phyloP scores from a whole-genome alignment of 2,888 invertebrate genomes.

The Sinhomidia bicolor region DNA sequence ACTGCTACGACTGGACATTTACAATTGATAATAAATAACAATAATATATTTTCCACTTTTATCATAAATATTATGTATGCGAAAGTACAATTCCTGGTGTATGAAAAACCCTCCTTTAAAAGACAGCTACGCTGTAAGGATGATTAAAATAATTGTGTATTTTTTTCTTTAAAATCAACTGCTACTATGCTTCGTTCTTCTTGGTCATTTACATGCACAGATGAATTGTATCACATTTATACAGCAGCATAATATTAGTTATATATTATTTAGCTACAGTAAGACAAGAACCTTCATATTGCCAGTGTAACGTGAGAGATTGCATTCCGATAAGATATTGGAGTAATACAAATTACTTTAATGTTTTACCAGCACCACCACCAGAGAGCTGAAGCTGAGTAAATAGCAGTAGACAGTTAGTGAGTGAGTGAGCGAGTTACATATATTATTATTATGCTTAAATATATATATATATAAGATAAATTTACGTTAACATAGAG shows the following conservation, averaged over 20 bases:
- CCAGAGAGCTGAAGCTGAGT: background rate
- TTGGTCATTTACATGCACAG: background rate
- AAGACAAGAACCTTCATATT: conserved; percentile 23
- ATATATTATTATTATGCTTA: too few relatives aligned
- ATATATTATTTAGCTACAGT: too few relatives aligned
- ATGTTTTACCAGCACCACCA: background rate
- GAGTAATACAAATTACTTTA: background rate
- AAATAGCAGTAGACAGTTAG: background rate
- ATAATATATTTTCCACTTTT: background rate
- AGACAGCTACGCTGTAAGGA: too few relatives aligned
- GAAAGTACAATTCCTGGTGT: too few relatives aligned
- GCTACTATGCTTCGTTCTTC: background rate
- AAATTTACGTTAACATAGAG: conserved; percentile 70
- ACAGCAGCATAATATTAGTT: background rate
- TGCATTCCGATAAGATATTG: background rate
- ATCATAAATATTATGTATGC: background rate
- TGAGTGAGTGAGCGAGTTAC: too few relatives aligned
- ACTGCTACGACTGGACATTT: conserved; percentile 38
- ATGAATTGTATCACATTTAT: background rate
- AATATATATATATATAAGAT: too few relatives aligned
- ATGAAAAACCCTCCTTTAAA: too few relatives aligned
- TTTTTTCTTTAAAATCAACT: conserved; percentile 6
- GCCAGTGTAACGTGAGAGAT: background rate
- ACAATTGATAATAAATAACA: background rate
- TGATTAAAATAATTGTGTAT: conserved; percentile 41